Percentiles rank a stretch among this genome's conserved stretches.
phyloP scores from a whole-genome alignment of 2,888 invertebrate species.

The Actias luna region DNA sequence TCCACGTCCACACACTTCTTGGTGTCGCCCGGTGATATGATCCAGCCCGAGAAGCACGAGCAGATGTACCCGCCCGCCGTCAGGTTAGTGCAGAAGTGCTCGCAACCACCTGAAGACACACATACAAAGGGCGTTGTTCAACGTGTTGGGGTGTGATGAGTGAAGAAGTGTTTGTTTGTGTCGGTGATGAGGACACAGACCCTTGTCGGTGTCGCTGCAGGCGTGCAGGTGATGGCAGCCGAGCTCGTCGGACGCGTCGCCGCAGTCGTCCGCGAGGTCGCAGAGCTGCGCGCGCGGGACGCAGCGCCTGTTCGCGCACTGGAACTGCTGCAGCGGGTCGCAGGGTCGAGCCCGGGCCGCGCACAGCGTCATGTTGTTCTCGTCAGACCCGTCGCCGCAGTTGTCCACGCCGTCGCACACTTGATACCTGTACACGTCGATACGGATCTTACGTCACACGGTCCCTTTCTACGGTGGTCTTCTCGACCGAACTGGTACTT shows the following conservation, averaged over 20 bases:
- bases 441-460: neutral
- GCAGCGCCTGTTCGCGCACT: slow-evolving; percentile 94
- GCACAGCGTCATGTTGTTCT: slow-evolving; percentile 96
- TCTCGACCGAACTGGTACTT: neutral
- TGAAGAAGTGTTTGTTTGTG: neutral
- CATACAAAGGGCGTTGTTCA: neutral
- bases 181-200: slow-evolving; percentile 29
- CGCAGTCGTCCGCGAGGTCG: slow-evolving; percentile 95
- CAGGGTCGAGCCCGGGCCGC: slow-evolving; percentile 88
- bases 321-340: slow-evolving; percentile 89
- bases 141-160: no score
- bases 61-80: slow-evolving; percentile 91
- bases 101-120: slow-evolving; percentile 88
- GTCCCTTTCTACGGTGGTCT: neutral
- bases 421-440: slow-evolving; percentile 83
- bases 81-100: slow-evolving; percentile 94
- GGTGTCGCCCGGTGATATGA: slow-evolving; percentile 88
- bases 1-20: slow-evolving; percentile 94
- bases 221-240: slow-evolving; percentile 90
- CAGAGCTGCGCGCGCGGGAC: slow-evolving; percentile 90
- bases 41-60: slow-evolving; percentile 93
- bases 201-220: slow-evolving; percentile 73
- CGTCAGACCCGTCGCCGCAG: slow-evolving; percentile 97
- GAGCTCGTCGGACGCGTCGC: slow-evolving; percentile 93
- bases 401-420: slow-evolving; percentile 96